phyloP scores from a whole-genome alignment of 1,140 invertebrate genomes.

The Drosophila mayri region DNA sequence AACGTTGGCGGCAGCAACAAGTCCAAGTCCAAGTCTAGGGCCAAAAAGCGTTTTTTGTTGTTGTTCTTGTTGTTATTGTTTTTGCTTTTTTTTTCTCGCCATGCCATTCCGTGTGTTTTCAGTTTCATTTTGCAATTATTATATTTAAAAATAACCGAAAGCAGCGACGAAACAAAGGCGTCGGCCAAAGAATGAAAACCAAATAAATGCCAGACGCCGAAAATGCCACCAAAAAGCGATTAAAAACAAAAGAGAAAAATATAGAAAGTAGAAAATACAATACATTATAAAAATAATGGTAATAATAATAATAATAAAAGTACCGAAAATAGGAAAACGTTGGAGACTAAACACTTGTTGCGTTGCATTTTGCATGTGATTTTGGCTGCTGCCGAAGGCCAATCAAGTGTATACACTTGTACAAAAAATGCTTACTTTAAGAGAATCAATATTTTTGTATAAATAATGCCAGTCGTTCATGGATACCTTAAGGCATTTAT shows the following conservation, averaged over 20 bases:
- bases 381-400: constrained; percentile 15
- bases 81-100: constrained; percentile 11
- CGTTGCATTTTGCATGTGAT: constrained; percentile 24
- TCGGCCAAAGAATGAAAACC: constrained; percentile 49
- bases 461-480: background rate
- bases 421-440: background rate
- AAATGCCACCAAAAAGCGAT: constrained; percentile 40
- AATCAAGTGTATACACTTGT: constrained; percentile 7
- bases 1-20: constrained; percentile 63
- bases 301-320: constrained; percentile 15
- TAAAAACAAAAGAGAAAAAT: background rate
- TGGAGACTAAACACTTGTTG: constrained; percentile 41
- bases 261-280: constrained; percentile 3
- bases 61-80: background rate
- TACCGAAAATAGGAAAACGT: background rate
- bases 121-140: constrained; percentile 60
- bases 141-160: constrained; percentile 58
- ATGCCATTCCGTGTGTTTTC: constrained; percentile 50
- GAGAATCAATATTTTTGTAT: background rate
- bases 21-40: constrained; percentile 77
- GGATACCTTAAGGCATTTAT: background rate
- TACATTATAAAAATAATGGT: constrained; percentile 1
- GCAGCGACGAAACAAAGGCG: constrained; percentile 39
- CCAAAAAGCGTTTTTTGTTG: constrained; percentile 25
- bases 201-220: constrained; percentile 66